These are phyloP conservation scores for Vidua macroura DNA, from an alignment of 2,113 vertebrate species.

Conservation along the genomic window DNA sequence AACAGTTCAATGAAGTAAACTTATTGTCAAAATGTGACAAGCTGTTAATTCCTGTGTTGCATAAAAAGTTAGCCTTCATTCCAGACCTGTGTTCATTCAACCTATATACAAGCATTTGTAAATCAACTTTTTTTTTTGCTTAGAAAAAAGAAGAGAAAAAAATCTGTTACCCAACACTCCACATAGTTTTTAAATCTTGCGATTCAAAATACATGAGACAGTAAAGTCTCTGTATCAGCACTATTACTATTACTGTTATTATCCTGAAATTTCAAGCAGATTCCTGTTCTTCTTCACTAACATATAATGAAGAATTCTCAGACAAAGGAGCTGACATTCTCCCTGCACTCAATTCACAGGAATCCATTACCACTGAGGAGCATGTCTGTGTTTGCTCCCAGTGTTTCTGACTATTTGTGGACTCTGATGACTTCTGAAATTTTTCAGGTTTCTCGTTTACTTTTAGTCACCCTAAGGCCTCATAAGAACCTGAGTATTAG, in stretches of 20 bases:
- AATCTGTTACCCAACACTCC: not conserved
- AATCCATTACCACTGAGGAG: not conserved
- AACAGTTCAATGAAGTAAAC: not conserved
- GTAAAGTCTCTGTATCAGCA: not conserved
- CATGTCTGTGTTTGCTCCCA: not conserved
- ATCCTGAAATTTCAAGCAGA: not conserved
- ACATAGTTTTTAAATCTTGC: not conserved
- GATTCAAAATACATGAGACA: not conserved
- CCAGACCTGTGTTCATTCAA: not conserved
- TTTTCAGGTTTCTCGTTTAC: rapidly evolving
- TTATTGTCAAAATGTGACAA: not conserved
- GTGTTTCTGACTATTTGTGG: not conserved
- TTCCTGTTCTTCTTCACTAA: not conserved
- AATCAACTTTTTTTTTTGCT: not conserved
- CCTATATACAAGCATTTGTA: not conserved
- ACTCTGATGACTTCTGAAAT: not conserved
- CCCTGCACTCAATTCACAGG: not conserved
- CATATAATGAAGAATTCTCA: not conserved
- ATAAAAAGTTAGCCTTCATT: not conserved
- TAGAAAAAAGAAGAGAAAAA: not conserved
- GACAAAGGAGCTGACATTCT: not conserved
- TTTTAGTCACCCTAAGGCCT: not conserved
- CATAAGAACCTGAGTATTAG: not conserved
- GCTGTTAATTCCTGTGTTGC: not conserved
- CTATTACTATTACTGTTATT: not conserved